Percentiles rank a stretch among this genome's conserved stretches.
Conservation (phyloP, 2,888 invertebrate genomes). For the Sycophila texana region DNA sequence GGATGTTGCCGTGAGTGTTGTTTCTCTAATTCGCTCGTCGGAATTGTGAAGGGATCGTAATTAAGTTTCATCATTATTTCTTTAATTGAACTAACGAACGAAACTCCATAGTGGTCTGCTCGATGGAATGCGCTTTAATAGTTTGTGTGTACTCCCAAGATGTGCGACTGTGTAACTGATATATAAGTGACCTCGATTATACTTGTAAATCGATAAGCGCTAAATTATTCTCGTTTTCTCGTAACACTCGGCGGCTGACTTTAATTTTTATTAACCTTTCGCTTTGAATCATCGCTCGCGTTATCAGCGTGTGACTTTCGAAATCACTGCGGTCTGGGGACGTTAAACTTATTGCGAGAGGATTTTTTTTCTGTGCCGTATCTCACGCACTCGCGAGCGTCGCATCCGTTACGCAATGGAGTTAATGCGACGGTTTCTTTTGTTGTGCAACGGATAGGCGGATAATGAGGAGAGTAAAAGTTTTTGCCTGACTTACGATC, state of each 20-base stretch:
- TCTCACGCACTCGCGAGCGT: background rate
- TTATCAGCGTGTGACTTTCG: background rate
- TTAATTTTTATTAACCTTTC: too few species aligned
- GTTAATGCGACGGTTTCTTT: conserved; percentile 15
- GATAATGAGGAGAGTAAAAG: conserved; percentile 25
- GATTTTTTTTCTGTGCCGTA: background rate
- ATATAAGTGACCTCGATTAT: background rate
- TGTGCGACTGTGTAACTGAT: background rate
- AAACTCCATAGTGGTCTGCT: background rate
- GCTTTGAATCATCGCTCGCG: background rate
- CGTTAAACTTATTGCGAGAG: background rate
- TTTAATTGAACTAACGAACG: background rate
- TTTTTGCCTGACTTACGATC: conserved; percentile 41
- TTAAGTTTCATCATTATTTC: too few species aligned
- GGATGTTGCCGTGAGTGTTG: background rate
- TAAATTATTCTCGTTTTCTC: too few species aligned
- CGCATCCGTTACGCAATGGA: background rate
- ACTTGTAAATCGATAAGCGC: too few species aligned
- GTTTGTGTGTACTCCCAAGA: background rate
- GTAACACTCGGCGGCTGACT: too few species aligned
- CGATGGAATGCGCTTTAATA: background rate
- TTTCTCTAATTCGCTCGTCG: background rate
- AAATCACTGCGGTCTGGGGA: background rate
- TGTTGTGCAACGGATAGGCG: conserved; percentile 12
- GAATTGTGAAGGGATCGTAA: background rate